Percentiles rank a stretch among this genome's conserved stretches.
These are phyloP conservation scores for Lepidocyrtinus sp. DNA, from an alignment of 2,888 invertebrate species.

Conservation along the genomic window DNA sequence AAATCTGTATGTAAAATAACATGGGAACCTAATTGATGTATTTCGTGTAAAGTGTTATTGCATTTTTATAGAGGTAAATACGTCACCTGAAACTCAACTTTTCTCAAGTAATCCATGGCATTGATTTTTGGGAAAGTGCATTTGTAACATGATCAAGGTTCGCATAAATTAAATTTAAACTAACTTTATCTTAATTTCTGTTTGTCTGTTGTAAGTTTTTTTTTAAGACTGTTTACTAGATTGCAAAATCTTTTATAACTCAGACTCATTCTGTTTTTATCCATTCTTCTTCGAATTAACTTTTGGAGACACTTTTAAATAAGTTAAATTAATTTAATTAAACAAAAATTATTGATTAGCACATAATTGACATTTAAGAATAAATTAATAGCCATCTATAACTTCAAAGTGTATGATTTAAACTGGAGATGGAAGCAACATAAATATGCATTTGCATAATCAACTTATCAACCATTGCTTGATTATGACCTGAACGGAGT, in stretches of 20 bases:
- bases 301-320: too few relatives aligned
- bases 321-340: too few relatives aligned
- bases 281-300: neutral
- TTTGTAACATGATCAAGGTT: slow-evolving; percentile 13
- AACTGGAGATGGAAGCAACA: too few relatives aligned
- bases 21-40: neutral
- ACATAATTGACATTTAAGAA: too few relatives aligned
- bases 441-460: too few relatives aligned
- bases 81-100: slow-evolving; percentile 4
- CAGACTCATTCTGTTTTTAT: slow-evolving; percentile 3
- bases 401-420: too few relatives aligned
- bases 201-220: neutral
- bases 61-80: slow-evolving; percentile 1
- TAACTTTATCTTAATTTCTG: neutral
- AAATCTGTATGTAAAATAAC: slow-evolving; percentile 2
- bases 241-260: slow-evolving; percentile 14
- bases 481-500: too few relatives aligned
- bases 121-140: slow-evolving; percentile 5
- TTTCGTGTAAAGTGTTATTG: slow-evolving; percentile 1
- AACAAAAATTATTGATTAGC: too few relatives aligned
- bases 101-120: neutral
- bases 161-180: neutral
- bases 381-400: too few relatives aligned
- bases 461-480: too few relatives aligned
- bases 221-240: too few relatives aligned